Base-by-base conservation (phyloP, 2,888 invertebrate genomes). In the Abscondita cerata region DNA sequence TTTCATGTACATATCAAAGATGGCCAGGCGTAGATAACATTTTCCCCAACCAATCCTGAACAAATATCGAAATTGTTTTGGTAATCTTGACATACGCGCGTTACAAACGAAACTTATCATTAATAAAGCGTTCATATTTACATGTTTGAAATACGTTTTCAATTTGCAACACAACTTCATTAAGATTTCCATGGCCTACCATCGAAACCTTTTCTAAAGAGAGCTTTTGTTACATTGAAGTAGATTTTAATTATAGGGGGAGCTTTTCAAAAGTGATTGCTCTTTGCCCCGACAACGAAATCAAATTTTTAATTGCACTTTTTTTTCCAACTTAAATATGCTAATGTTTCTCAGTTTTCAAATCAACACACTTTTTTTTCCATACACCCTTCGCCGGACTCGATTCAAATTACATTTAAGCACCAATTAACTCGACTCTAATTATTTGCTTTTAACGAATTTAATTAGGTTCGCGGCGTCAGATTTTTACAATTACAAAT, bases 301-400 rank as follows among this genome's bases (percentile, higher is more conserved):
- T 62, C 63, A 59, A 63, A 63, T 58, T 63, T 62, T 62, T 63
- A 62, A 62, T 62, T 62, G 50, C 62, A 33, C 48, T 53, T 52
- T 59, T n/a, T n/a, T 53, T 54, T 54, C 11, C 1, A 12, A 13
- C 18, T 18, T 52, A 9, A 12, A 40, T 18, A 19, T 40, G 38
- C 48, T 25, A 33, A 48, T 48, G 33, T 36, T 12, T 33, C n/a
- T 11, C 51, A 11, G 16, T 44, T 44, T 44, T 25, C 25, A 25
- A 25, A 25, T 25, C 25, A 25, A 25, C 25, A 25, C 2, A 25
- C 25, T 25, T 25, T 25, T 25, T 25, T 25, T 4, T 25, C 2
- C 25, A 6, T 25, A 4, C 6, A 4, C 25, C 25, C 6, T 25
- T 25, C 25, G 4, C 2, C 25, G 25, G 25, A 25, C 6, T 25